Evolutionary conservation across 1,140 invertebrate species (phyloP).

Genomic region (Drosophila sp.): DNA sequence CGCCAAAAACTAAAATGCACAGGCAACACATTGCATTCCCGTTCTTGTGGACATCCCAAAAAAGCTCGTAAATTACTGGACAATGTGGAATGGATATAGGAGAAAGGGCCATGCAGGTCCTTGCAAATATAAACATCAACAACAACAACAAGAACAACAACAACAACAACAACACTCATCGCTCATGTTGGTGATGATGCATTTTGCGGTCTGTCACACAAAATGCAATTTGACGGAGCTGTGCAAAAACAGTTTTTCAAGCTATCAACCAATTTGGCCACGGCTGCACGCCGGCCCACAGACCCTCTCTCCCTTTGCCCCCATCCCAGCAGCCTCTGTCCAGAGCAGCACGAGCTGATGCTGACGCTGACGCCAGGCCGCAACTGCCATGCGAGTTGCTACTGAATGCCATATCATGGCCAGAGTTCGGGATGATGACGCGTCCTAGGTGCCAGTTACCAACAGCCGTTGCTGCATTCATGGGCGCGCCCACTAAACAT

Average conservation of each 20-base stretch:
- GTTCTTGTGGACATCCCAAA: slow-evolving; percentile 60
- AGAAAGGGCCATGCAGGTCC: slow-evolving; percentile 18
- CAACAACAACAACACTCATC: slow-evolving; percentile 81
- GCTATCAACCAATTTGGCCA: slow-evolving; percentile 83
- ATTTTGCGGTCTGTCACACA: slow-evolving; percentile 83
- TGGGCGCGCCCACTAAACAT: slow-evolving; percentile 52
- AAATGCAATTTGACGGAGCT: slow-evolving; percentile 82
- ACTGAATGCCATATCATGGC: slow-evolving; percentile 69
- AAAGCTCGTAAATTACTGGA: slow-evolving; percentile 80
- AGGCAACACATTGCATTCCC: slow-evolving; percentile 72
- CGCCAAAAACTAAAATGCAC: slow-evolving; percentile 48
- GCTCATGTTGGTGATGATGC: slow-evolving; percentile 83
- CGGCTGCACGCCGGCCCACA: slow-evolving; percentile 66
- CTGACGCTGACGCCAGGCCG: slow-evolving; percentile 9
- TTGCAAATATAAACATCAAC: slow-evolving; percentile 82
- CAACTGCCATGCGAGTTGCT: slow-evolving; percentile 57
- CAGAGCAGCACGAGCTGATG: slow-evolving; percentile 3
- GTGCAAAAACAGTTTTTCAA: slow-evolving; percentile 83
- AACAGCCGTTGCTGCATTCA: slow-evolving; percentile 35
- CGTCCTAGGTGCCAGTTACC: slow-evolving; percentile 18
- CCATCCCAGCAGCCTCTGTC: slow-evolving; percentile 9
- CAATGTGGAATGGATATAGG: slow-evolving; percentile 50
- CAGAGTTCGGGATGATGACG: slow-evolving; percentile 23
- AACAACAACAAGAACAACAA: slow-evolving; percentile 35
- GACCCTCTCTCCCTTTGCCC: neutral